Conservation (phyloP, 2,888 invertebrate species). For the Acronicta leporina region DNA sequence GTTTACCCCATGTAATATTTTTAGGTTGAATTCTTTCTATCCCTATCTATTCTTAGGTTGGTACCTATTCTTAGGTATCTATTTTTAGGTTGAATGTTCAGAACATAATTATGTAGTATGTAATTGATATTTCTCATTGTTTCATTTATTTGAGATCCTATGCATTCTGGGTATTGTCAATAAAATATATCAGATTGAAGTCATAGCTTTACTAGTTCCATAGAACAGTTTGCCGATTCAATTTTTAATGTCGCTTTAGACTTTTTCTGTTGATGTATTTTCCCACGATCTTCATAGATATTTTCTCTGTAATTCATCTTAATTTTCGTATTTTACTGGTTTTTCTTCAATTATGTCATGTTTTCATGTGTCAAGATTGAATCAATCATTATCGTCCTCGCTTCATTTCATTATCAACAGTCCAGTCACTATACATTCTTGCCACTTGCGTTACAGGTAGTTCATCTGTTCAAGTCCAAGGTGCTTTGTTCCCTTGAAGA, state of each 20-base stretch:
- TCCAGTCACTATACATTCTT: slow-evolving; percentile 3
- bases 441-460: slow-evolving; percentile 16
- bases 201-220: background rate
- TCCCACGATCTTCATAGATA: too few species aligned
- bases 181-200: too few species aligned
- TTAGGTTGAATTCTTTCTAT: background rate
- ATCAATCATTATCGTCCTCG: slow-evolving; percentile 10
- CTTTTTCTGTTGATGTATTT: too few species aligned
- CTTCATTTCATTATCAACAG: background rate
- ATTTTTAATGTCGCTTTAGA: background rate
- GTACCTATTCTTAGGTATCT: too few species aligned
- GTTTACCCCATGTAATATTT: background rate
- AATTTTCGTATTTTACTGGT: background rate
- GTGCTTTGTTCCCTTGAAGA: slow-evolving; percentile 10
- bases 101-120: too few species aligned
- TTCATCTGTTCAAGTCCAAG: slow-evolving; percentile 27
- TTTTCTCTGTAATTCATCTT: background rate
- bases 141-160: too few species aligned
- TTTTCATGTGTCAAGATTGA: background rate
- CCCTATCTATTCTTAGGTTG: too few species aligned
- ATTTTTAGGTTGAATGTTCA: too few species aligned
- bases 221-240: too few species aligned
- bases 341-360: background rate
- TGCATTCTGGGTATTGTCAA: too few species aligned
- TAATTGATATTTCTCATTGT: too few species aligned